These are phyloP conservation scores for Ypsolopha sequella DNA, from an alignment of 2,888 invertebrate species.

Conservation along the genomic window DNA sequence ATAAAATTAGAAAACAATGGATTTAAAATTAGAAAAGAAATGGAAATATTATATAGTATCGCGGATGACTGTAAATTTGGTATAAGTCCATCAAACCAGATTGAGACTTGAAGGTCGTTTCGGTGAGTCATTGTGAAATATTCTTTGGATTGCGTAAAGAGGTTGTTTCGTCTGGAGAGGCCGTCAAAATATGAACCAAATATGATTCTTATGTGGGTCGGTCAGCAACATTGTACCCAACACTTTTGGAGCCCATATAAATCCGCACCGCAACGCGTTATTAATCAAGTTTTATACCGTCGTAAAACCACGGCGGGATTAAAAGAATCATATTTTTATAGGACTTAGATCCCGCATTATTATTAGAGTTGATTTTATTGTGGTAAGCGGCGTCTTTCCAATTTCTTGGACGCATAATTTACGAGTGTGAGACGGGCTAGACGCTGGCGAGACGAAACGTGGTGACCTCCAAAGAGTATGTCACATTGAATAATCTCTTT, in stretches of 20 bases:
- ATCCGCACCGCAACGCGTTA: slow-evolving; percentile 32
- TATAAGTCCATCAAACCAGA: no score
- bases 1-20: slow-evolving; percentile 5
- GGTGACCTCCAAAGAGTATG: neutral
- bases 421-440: slow-evolving; percentile 40
- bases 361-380: slow-evolving; percentile 50
- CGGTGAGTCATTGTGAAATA: neutral
- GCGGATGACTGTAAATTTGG: no score
- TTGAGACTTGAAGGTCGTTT: neutral
- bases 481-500: neutral
- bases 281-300: slow-evolving; percentile 64
- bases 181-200: slow-evolving; percentile 50
- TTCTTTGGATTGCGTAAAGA: slow-evolving; percentile 8
- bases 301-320: slow-evolving; percentile 63
- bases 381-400: slow-evolving; percentile 51
- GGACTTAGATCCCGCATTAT: slow-evolving; percentile 63
- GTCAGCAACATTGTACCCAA: slow-evolving; percentile 48
- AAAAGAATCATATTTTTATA: slow-evolving; percentile 67
- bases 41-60: no score
- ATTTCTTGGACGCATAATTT: slow-evolving; percentile 59
- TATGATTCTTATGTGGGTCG: slow-evolving; percentile 48
- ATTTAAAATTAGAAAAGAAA: neutral
- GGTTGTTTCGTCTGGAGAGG: slow-evolving; percentile 52
- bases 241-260: slow-evolving; percentile 28
- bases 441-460: slow-evolving; percentile 39